Evolutionary conservation across 1,140 invertebrate species (phyloP), one percentile per base, ranked within the genome.

Genomic region (Diploscapter pachys): DNA sequence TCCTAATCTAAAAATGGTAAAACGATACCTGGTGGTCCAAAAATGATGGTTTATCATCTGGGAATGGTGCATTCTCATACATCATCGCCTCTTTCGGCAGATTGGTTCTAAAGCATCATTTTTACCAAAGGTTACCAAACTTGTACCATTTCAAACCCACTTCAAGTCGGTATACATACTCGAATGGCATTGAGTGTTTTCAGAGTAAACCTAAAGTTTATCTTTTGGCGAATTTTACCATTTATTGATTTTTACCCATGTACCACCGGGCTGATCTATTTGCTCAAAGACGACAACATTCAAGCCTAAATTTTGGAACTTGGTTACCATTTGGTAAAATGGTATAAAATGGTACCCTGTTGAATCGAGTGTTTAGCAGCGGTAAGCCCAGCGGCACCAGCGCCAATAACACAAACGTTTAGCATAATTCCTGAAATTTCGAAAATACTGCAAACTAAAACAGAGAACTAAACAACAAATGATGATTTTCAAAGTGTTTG

Each of bases 1-100:
- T 31, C 31, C 31, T 31, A 31, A 31, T 31, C 31, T 31, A 31
- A 31, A 31, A 31, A 31, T 31, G 1, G 31, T 31, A 31, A 31
- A 65, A 6, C 51, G 96, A 92, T 73, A 93, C 90, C 50, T 68
- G 54, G 55, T 62, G 31, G 31, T 31, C 93, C 92, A 4, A 89
- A 88, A 2, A 95, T 85, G 84, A 94, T 96, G 2, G 93, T 84
- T 80, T 71, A 51, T 81, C 89, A 57, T 89, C 87, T 2, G 89
- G 89, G 76, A 93, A 91, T 3, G 91, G 90, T 87, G 89, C 90
- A 84, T 93, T 92, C 3, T 92, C 92, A 86, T 91, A 94, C 3
- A 91, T 91, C 93, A 95, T 95, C 4, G 93, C 89, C 87, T 95
- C 92, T 84, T 93, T 93, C 2, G 93, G 93, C 9, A 95, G 87